These are phyloP conservation scores for Epistrophella euchroma DNA, from an alignment of 2,888 invertebrate species.

Conservation along the genomic window DNA sequence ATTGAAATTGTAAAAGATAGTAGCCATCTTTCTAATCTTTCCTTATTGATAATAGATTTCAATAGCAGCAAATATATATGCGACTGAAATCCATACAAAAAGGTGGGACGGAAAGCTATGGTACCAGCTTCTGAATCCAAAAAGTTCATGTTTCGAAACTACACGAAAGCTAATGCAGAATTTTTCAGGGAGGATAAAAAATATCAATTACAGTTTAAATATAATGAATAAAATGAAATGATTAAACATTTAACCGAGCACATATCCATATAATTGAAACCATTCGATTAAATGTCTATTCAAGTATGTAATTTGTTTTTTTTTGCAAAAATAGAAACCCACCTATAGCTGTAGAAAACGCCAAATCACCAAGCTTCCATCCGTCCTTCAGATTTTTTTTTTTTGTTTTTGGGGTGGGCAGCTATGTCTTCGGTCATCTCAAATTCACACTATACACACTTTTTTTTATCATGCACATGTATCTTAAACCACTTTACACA, in stretches of 20 bases:
- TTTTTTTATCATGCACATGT: neutral
- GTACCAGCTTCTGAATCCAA: neutral
- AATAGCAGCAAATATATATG: neutral
- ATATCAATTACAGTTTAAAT: neutral
- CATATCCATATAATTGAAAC: constrained; percentile 2
- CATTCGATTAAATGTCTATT: constrained; percentile 31
- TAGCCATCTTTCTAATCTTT: neutral
- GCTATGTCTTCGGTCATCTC: neutral
- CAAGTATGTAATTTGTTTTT: neutral
- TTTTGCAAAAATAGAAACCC: constrained; percentile 24
- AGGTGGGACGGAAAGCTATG: neutral
- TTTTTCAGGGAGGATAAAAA: constrained; percentile 21
- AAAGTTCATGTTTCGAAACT: neutral
- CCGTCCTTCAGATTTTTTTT: neutral
- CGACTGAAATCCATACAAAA: neutral
- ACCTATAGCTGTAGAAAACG: constrained; percentile 8
- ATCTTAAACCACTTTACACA: constrained; percentile 10
- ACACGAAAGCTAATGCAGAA: neutral
- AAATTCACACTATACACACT: constrained; percentile 6
- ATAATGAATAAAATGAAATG: neutral
- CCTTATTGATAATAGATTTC: neutral
- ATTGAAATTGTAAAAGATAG: neutral
- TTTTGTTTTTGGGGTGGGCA: neutral
- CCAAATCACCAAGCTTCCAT: neutral
- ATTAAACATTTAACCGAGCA: constrained; percentile 30